phyloP scores from a whole-genome alignment of 2,888 invertebrate genomes.

The Agriopis aurantiaria region DNA sequence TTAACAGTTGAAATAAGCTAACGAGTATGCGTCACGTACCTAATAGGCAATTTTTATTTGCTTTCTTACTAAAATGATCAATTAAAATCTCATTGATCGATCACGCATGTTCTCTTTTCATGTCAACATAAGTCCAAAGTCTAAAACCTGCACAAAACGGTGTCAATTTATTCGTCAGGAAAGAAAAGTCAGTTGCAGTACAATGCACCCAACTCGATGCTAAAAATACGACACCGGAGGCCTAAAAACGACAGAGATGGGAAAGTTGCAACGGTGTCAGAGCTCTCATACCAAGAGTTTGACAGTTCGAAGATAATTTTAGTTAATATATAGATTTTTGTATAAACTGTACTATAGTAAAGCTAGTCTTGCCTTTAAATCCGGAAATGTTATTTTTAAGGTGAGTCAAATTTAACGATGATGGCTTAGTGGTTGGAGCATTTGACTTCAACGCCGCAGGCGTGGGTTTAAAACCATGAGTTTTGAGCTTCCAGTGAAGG shows the following conservation, averaged over 20 bases:
- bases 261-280: constrained; percentile 8
- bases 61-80: constrained; percentile 1
- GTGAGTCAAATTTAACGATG: too few species aligned
- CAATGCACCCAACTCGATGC: constrained; percentile 54
- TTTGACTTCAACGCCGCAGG: too few species aligned
- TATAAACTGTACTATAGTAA: neutral
- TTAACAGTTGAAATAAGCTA: neutral
- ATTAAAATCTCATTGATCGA: constrained; percentile 1
- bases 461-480: too few species aligned
- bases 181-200: constrained; percentile 47
- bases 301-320: neutral
- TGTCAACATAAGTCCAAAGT: constrained; percentile 8
- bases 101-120: constrained; percentile 10
- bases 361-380: too few species aligned
- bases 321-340: neutral
- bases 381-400: too few species aligned
- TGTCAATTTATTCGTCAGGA: constrained; percentile 43
- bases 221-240: constrained; percentile 58
- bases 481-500: too few species aligned
- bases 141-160: constrained; percentile 5
- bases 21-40: neutral
- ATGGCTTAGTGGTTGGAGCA: too few species aligned
- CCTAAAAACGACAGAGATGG: constrained; percentile 47
- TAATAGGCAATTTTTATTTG: neutral
- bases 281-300: neutral